Percentiles rank a stretch among this genome's conserved stretches.
Evolutionary conservation across 1,140 invertebrate species (phyloP).

Genomic region (Aricia agestis): DNA sequence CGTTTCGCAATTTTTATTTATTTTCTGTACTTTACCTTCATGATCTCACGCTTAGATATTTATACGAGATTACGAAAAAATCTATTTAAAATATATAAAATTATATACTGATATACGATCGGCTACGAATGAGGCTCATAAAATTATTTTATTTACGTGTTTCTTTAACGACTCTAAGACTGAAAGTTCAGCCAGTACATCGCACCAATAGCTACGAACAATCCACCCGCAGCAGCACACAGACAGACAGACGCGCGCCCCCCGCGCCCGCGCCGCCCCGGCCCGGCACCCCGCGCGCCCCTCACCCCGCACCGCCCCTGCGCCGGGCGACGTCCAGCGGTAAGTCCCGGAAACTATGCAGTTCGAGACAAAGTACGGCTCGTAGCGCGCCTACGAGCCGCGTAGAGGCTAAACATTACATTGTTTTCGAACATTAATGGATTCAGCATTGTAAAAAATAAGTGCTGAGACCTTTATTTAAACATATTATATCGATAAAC

Average conservation of each 20-base stretch:
- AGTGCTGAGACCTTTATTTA: background rate
- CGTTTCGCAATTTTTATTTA: constrained; percentile 69
- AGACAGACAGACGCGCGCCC: constrained; percentile 17
- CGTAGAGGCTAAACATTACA: background rate
- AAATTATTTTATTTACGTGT: constrained; percentile 62
- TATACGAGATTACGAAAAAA: constrained; percentile 74
- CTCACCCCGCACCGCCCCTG: background rate
- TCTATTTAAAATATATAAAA: constrained; percentile 65
- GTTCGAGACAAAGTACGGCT: background rate
- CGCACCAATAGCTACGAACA: constrained; percentile 59
- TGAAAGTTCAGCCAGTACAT: constrained; percentile 54
- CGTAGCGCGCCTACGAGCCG: background rate
- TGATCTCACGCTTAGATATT: constrained; percentile 75
- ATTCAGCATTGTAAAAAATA: background rate
- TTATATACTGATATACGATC: constrained; percentile 71
- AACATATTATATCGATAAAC: no score
- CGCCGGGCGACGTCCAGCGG: background rate
- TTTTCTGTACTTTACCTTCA: constrained; percentile 70
- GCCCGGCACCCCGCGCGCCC: background rate
- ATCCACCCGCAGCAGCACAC: constrained; percentile 52
- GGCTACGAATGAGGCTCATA: constrained; percentile 67
- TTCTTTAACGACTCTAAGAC: constrained; percentile 68
- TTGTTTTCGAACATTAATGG: background rate
- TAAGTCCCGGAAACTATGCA: background rate
- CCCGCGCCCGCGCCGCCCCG: constrained; percentile 1